Evolutionary conservation across 2,113 vertebrate genomes (phyloP), one percentile per base, ranked within the genome.

Genomic region (Platysteira castanea): DNA sequence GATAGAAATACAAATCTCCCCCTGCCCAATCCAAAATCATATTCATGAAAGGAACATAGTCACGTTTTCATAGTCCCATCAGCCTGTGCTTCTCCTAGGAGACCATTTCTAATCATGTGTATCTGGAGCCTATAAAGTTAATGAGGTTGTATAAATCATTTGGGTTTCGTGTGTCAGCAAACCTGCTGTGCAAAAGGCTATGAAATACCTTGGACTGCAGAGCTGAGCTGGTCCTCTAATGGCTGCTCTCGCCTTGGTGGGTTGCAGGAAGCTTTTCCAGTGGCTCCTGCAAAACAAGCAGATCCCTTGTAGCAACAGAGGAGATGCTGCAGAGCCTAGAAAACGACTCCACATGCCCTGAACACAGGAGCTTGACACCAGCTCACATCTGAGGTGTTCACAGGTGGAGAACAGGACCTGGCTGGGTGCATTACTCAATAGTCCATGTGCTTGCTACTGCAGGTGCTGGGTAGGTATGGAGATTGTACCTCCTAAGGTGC

Each of bases 91-190:
- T 71, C 59, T 95, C 67, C 70, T 77, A 46, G 54, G 87, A 90
- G 37, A 57, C n/a, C 3, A 8, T 85, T 85, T 92, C 78, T 94
- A 81, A 94, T 92, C 60, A 57, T 17, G 20, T 4, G 1, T n/a
- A 22, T 84, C 42, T 61, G 84, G 47, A 70, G 44, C 56, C 64
- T 74, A 3, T 86, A 70, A 83, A 81, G 63, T 93, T 42, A 82
- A 61, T 57, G 85, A 94, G 59, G 41, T 75, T 70, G 65, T 46
- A 20, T 75, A 82, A 93, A 84, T 75, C 74, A 68, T 24, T 87
- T 84, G 24, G 50, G 37, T 63, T 91, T 20, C 70, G 21, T 4
- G 15, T 87, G 65, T 84, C 73, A 82, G 84, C 61, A 78, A 94
- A 70, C 56, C 47, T 33, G 44, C 81, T 41, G 70, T 42, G 65